Evolutionary conservation across 1,140 invertebrate species (phyloP).

Genomic region (Megalonaias nervosa): DNA sequence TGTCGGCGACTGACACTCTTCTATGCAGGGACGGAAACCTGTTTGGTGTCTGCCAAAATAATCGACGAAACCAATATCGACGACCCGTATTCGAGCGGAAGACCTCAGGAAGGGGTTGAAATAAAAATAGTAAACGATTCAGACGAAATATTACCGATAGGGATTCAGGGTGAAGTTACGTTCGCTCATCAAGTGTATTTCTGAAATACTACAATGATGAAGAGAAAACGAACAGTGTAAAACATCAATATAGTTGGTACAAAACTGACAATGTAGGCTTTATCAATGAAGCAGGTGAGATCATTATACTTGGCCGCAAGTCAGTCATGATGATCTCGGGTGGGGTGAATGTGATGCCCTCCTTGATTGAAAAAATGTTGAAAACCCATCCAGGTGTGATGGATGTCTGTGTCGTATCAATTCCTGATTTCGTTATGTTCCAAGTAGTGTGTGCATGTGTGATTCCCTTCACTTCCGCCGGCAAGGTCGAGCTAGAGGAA

Average conservation of each 20-base stretch:
- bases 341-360: constrained; percentile 21
- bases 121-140: constrained; percentile 19
- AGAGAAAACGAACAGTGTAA: constrained; percentile 64
- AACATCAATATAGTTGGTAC: constrained; percentile 71
- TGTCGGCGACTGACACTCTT: too few relatives aligned
- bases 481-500: background rate
- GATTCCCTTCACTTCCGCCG: background rate
- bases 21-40: too few relatives aligned
- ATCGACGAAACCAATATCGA: too few relatives aligned
- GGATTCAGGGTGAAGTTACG: constrained; percentile 10
- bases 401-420: constrained; percentile 17
- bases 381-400: constrained; percentile 4
- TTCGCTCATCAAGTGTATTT: constrained; percentile 44
- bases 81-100: too few relatives aligned
- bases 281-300: constrained; percentile 35
- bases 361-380: constrained; percentile 11
- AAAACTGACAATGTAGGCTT: constrained; percentile 69
- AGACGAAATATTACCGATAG: background rate
- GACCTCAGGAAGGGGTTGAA: too few relatives aligned
- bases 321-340: constrained; percentile 31
- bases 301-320: constrained; percentile 18
- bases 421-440: constrained; percentile 17
- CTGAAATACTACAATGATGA: constrained; percentile 80
- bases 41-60: too few relatives aligned
- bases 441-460: constrained; percentile 13